Base-by-base conservation (phyloP, 2,113 vertebrate species). In the Peromyscus maniculatus region DNA sequence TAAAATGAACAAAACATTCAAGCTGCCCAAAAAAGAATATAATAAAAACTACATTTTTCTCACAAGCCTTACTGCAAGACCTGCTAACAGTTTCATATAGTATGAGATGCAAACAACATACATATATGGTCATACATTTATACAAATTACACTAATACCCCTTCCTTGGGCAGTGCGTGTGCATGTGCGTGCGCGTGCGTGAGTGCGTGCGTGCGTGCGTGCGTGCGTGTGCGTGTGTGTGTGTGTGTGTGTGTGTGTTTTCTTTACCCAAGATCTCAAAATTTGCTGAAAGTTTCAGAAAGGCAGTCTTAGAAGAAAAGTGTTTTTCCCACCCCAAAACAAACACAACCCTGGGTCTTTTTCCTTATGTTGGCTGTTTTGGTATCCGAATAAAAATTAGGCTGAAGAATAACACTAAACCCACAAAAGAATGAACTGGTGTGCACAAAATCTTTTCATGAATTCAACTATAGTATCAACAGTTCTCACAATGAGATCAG, bases 331-430 rank as follows among this genome's bases (percentile, higher is more conserved):
- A n/a, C 0, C 36, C 79, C 33, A 82, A 57, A 93, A 83, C 19
- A 90, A 90, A 89, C 62, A 87, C 6, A 86, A 21, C 11, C 22
- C n/a, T 71, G 39, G 77, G 24, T 87, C n/a, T 33, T 87, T 75
- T 89, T 86, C 33, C 52, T 87, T 91, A 52, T 43, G 39, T 39
- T 89, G 11, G 33, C n/a, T 97, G 43, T 52, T 94, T 90, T 89
- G 52, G 77, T 67, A 89, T 89, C 71, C 80, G 26, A 92, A 87
- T 80, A 93, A 72, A 93, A 94, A 43, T 10, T 39, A 69, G 59
- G 31, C 33, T 49, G 55, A 93, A 84, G 74, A 83, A 46, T 66
- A 83, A 86, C 26, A n/a, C 82, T 93, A 91, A 89, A 92, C 88
- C 55, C 33, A 67, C 28, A 46, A 15, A 62, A 59, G 78, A 96